Conservation (phyloP, 2,888 invertebrate genomes). For the Philaethria dido region DNA sequence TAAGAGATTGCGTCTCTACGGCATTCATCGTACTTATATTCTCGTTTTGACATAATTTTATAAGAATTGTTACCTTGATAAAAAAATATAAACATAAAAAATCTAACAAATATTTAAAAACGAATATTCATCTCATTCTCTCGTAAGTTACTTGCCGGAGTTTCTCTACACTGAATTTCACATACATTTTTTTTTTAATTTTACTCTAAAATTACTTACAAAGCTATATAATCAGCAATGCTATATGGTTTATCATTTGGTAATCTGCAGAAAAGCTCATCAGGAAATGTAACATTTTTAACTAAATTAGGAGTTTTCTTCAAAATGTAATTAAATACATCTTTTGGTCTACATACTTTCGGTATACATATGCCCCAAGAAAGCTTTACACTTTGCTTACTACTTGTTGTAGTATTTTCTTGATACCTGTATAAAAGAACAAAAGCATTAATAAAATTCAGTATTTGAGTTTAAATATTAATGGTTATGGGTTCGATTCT, state of each 20-base stretch:
- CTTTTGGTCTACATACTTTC: conserved; percentile 30
- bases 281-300: conserved; percentile 5
- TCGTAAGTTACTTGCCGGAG: too few relatives aligned
- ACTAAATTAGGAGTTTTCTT: neutral
- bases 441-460: neutral
- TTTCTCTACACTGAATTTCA: neutral
- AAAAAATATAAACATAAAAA: too few relatives aligned
- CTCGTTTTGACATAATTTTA: too few relatives aligned
- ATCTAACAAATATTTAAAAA: too few relatives aligned
- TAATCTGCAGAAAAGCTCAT: conserved; percentile 32
- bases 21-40: too few relatives aligned
- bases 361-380: conserved; percentile 34
- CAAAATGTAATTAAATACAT: conserved; percentile 23
- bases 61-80: too few relatives aligned
- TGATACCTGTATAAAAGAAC: conserved; percentile 1
- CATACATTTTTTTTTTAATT: neutral
- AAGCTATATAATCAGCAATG: conserved; percentile 63
- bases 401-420: neutral
- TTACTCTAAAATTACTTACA: too few relatives aligned
- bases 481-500: too few relatives aligned
- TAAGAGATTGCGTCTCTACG: too few relatives aligned
- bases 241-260: conserved; percentile 61
- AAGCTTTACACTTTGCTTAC: conserved; percentile 4
- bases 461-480: too few relatives aligned
- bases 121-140: too few relatives aligned